Evolutionary conservation across 2,888 invertebrate species (phyloP).

Genomic region (Icerya purchasi): DNA sequence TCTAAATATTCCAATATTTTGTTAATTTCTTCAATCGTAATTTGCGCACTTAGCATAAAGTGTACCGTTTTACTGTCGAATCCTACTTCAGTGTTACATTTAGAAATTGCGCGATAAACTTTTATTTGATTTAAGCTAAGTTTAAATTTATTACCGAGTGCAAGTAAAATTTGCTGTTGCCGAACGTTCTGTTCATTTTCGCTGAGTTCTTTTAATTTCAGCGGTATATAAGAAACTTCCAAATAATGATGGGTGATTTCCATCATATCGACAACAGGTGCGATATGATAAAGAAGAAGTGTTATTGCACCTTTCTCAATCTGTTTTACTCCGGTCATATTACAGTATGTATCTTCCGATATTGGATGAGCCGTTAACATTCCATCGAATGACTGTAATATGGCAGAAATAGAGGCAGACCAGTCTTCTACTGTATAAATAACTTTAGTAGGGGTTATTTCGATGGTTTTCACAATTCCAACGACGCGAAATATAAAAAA

Average conservation of each 20-base stretch:
- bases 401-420: slow-evolving; percentile 34
- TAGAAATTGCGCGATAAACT: slow-evolving; percentile 21
- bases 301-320: slow-evolving; percentile 37
- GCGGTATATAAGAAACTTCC: slow-evolving; percentile 38
- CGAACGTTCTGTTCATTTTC: slow-evolving; percentile 15
- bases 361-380: slow-evolving; percentile 16
- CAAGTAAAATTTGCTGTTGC: too few species aligned
- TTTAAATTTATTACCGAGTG: too few species aligned
- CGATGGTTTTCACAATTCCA: slow-evolving; percentile 35
- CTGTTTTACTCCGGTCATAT: slow-evolving; percentile 40
- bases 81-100: slow-evolving; percentile 21
- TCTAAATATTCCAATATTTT: slow-evolving; percentile 42
- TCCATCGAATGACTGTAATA: slow-evolving; percentile 28
- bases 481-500: slow-evolving; percentile 25
- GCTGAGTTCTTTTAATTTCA: slow-evolving; percentile 30
- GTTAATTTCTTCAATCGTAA: slow-evolving; percentile 19
- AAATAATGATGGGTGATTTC: slow-evolving; percentile 44
- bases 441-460: slow-evolving; percentile 38
- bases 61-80: slow-evolving; percentile 21
- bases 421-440: slow-evolving; percentile 40
- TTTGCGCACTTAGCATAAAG: slow-evolving; percentile 20
- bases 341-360: slow-evolving; percentile 28
- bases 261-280: slow-evolving; percentile 37
- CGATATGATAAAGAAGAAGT: slow-evolving; percentile 40
- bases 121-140: slow-evolving; percentile 21